Evolutionary conservation across 2,888 invertebrate genomes (phyloP).

Genomic region (Selenia dentaria): DNA sequence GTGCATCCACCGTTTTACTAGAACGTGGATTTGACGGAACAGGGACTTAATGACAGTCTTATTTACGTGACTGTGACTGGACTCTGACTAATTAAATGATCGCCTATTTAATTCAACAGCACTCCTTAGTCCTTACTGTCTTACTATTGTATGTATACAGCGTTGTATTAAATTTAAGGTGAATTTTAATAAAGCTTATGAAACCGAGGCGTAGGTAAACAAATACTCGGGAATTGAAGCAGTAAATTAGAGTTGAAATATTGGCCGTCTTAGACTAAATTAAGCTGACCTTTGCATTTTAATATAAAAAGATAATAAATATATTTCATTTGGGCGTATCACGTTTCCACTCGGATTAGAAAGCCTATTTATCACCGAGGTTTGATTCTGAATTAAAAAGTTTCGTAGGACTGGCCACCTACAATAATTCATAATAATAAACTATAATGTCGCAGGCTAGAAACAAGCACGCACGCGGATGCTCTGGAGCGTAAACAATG

Average conservation of each 20-base stretch:
- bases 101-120: too few species aligned
- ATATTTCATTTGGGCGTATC: background rate
- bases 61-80: too few species aligned
- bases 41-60: too few species aligned
- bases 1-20: too few species aligned
- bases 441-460: conserved; percentile 21
- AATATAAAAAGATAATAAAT: conserved; percentile 20
- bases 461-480: conserved; percentile 26
- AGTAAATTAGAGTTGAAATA: conserved; percentile 40
- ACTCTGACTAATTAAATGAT: too few species aligned
- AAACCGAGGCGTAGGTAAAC: conserved; percentile 40
- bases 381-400: background rate
- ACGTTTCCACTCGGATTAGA: background rate
- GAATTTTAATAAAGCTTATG: conserved; percentile 55
- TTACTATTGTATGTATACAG: background rate
- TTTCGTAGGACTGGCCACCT: conserved; percentile 3
- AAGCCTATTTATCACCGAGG: background rate
- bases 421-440: conserved; percentile 2
- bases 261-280: conserved; percentile 33
- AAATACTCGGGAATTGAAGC: conserved; percentile 36
- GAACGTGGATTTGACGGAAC: too few species aligned
- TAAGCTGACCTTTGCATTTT: conserved; percentile 26
- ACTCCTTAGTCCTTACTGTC: background rate
- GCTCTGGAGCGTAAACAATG: conserved; percentile 30
- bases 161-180: conserved; percentile 28